These are phyloP conservation scores for Orchestes rusci DNA, from an alignment of 2,888 invertebrate species.

Conservation along the genomic window DNA sequence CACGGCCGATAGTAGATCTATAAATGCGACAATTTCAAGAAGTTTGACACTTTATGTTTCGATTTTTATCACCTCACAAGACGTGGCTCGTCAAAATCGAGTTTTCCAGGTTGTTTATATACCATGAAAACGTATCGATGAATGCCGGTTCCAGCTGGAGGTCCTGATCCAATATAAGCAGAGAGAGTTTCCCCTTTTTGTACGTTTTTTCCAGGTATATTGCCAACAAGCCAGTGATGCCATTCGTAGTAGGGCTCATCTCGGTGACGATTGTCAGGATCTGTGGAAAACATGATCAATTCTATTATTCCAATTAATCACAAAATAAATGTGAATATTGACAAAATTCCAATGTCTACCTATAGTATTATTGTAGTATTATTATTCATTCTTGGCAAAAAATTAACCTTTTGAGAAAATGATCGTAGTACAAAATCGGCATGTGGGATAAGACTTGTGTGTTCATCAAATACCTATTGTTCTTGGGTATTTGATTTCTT, in stretches of 20 bases:
- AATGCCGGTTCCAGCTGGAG: conserved; percentile 64
- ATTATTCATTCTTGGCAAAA: too few species aligned
- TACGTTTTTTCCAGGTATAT: conserved; percentile 69
- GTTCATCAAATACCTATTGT: too few species aligned
- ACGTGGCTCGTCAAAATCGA: conserved; percentile 32
- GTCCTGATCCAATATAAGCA: conserved; percentile 77
- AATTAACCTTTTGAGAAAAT: too few species aligned
- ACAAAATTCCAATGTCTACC: too few species aligned
- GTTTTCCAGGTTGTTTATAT: conserved; percentile 38
- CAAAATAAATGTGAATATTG: not conserved
- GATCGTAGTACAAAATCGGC: too few species aligned
- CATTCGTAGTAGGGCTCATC: conserved; percentile 76
- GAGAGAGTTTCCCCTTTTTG: conserved; percentile 64
- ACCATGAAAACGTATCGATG: conserved; percentile 67
- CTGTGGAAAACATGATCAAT: conserved; percentile 38
- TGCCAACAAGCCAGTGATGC: conserved; percentile 87
- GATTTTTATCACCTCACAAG: conserved; percentile 10
- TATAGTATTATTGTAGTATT: too few species aligned
- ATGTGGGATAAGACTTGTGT: too few species aligned
- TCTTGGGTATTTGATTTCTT: too few species aligned
- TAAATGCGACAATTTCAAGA: conserved; percentile 7
- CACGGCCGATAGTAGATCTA: conserved; percentile 48
- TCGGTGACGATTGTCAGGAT: conserved; percentile 88
- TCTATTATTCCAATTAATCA: not conserved
- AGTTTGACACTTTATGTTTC: not conserved